A percentile compares a stretch with the other conserved stretches of the same genome.
phyloP scores from a whole-genome alignment of 2,888 invertebrate genomes.

The Chloromyia formosa region DNA sequence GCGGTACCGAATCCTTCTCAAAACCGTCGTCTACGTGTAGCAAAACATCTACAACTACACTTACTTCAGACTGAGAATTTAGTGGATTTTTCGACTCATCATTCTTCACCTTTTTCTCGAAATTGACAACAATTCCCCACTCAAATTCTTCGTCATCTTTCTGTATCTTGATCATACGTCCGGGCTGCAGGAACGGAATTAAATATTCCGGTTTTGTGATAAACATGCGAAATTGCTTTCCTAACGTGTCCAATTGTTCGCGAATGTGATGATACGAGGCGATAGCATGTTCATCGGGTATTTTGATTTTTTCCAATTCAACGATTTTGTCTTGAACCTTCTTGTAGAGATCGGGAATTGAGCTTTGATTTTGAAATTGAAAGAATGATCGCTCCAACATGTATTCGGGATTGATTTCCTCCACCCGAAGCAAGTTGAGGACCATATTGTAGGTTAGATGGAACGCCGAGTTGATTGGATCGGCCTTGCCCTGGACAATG shows the following conservation, averaged over 20 bases:
- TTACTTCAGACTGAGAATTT: conserved; percentile 65
- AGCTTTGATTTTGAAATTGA: conserved; percentile 98
- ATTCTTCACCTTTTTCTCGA: conserved; percentile 80
- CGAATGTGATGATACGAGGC: conserved; percentile 86
- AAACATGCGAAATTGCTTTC: conserved; percentile 78
- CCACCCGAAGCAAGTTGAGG: conserved; percentile 91
- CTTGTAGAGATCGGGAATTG: conserved; percentile 88
- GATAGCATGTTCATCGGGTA: conserved; percentile 79
- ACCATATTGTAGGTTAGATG: conserved; percentile 99
- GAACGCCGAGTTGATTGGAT: conserved; percentile 98
- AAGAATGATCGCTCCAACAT: conserved; percentile 98
- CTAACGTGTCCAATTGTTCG: conserved; percentile 79
- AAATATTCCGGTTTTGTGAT: conserved; percentile 88
- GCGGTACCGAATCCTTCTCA: conserved; percentile 69
- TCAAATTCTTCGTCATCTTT: conserved; percentile 88
- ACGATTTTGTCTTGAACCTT: conserved; percentile 75
- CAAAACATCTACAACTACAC: conserved; percentile 81
- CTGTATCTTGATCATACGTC: conserved; percentile 90
- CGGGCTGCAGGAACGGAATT: conserved; percentile 93
- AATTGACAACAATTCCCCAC: conserved; percentile 96
- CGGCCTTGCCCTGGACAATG: conserved; percentile 89
- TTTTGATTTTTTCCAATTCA: conserved; percentile 70
- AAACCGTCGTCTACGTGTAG: conserved; percentile 78
- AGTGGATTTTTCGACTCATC: conserved; percentile 64
- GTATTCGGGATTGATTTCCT: conserved; percentile 99